Conservation (phyloP, 2,888 invertebrate genomes). For the Zaprionus bogoriensis region DNA sequence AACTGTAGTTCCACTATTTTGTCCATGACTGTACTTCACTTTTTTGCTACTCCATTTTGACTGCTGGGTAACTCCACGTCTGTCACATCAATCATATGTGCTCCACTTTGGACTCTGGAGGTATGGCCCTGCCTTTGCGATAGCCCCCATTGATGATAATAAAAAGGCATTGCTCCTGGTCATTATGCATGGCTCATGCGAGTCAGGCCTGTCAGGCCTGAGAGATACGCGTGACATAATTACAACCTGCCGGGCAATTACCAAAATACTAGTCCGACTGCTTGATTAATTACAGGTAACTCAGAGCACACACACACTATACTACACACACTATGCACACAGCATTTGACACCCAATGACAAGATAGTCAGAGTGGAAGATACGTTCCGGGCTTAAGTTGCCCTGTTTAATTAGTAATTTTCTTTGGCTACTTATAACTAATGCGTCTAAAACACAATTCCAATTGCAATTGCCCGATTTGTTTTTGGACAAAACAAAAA, state of each 20-base stretch:
- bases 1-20: no score
- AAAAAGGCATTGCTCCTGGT: constrained; percentile 35
- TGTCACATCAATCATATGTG: neutral
- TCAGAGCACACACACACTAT: constrained; percentile 5
- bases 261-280: constrained; percentile 46
- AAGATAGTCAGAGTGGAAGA: neutral
- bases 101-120: neutral
- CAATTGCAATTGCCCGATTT: constrained; percentile 9
- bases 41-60: no score
- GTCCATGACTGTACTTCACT: no score
- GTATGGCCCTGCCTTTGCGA: constrained; percentile 10
- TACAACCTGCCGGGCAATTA: constrained; percentile 51
- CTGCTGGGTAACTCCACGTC: no score
- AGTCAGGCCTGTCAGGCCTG: constrained; percentile 18
- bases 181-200: constrained; percentile 40
- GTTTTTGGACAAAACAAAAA: neutral
- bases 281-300: constrained; percentile 57
- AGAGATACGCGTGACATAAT: constrained; percentile 51
- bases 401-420: constrained; percentile 24
- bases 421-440: constrained; percentile 13
- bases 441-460: constrained; percentile 6
- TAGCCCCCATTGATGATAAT: constrained; percentile 44
- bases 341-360: constrained; percentile 42
- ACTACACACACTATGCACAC: neutral
- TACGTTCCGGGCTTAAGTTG: constrained; percentile 18